These are phyloP conservation scores for Cydia fagiglandana DNA, from an alignment of 1,140 invertebrate genomes.

Conservation along the genomic window DNA sequence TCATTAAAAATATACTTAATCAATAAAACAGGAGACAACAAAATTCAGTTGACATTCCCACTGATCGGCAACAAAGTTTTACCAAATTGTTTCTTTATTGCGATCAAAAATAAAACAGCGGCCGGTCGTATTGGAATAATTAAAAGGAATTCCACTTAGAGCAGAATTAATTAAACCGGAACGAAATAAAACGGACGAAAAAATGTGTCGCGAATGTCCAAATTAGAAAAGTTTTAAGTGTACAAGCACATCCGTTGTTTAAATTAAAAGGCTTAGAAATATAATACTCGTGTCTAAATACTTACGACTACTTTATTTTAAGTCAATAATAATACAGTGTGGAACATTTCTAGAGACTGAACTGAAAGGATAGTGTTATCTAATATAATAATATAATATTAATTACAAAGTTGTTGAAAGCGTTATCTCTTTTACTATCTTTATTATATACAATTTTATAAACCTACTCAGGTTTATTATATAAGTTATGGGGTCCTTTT, in stretches of 20 bases:
- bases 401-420: too few species aligned
- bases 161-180: not conserved
- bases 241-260: not conserved
- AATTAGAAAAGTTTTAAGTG: not conserved
- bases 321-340: too few species aligned
- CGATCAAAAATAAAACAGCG: constrained; percentile 12
- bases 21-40: not conserved
- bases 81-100: not conserved
- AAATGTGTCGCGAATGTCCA: not conserved
- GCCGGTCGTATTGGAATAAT: not conserved
- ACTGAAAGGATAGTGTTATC: too few species aligned
- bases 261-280: not conserved
- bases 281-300: too few species aligned
- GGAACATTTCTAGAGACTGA: too few species aligned
- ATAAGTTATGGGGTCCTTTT: too few species aligned
- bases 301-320: too few species aligned
- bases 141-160: constrained; percentile 1
- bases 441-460: too few species aligned
- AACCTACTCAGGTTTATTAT: not conserved
- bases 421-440: too few species aligned
- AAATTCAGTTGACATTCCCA: not conserved
- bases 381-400: too few species aligned
- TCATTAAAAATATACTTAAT: not conserved
- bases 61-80: not conserved
- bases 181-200: not conserved